Base-by-base conservation (phyloP, 2,797 vertebrate genomes). In the Xenentodon cancila region DNA sequence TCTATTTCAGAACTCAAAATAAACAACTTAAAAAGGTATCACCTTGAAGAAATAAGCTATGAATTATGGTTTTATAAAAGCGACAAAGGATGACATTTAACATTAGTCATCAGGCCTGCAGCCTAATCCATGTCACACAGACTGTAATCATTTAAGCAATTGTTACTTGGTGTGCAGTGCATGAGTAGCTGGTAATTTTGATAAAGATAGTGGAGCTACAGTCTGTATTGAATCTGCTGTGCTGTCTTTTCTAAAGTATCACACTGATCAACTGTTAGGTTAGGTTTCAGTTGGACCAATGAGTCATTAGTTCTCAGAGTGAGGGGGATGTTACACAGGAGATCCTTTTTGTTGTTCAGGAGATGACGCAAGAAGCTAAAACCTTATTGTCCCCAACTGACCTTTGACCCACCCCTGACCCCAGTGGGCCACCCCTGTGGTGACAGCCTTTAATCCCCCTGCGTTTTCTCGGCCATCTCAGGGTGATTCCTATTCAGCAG, bases 371-470 rank as follows among this genome's bases (percentile, higher is more conserved):
- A 85, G 79, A 83, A 50, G 71, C 77, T 79, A 75, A 89, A 82
- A 71, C 70, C 70, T 71, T 71, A 79, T 74, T 84, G 79, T 84
- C 76, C 69, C 61, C 53, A 52, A 60, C 56, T 85, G 85, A 92
- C 91, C 90, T 81, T 81, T 88, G 85, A 75, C 65, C 73, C 77
- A 89, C 84, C 88, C 64, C 80, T 92, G 81, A 91, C 90, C 91
- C 78, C 17, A 27, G 44, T 21, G 44, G 81, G 56, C 80, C 84
- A 84, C 88, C 88, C 76, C 87, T 71, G 80, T 85, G 87, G 87
- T 86, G 86, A 67, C n/a, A 51, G 55, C 81, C 64, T 68, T 75
- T 64, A 73, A 81, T 73, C 60, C 59, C 50, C 71, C 61, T 76
- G 53, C 52, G 45, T 59, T 77, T 68, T 69, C 64, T 72, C 59